A percentile compares a stretch with the other conserved stretches of the same genome.
Evolutionary conservation across 2,888 invertebrate genomes (phyloP).

Genomic region (Heliconius hortense): DNA sequence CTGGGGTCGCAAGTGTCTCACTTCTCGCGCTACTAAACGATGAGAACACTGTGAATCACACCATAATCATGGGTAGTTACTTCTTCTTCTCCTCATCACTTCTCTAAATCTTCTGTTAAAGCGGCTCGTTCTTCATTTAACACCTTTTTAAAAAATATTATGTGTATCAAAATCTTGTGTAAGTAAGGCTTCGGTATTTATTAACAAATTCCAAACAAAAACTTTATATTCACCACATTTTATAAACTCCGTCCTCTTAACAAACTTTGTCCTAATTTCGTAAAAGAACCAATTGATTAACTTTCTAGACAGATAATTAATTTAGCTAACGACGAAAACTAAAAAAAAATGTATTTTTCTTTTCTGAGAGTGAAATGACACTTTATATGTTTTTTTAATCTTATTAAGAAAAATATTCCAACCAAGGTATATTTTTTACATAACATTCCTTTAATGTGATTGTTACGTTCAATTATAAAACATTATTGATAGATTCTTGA

Average conservation of each 20-base stretch:
- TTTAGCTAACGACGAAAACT: background rate
- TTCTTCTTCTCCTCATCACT: no score
- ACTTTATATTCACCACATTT: background rate
- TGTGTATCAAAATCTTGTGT: no score
- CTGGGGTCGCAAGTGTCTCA: no score
- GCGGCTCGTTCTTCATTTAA: no score
- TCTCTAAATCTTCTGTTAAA: no score
- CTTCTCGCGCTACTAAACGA: no score
- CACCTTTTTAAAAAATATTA: no score
- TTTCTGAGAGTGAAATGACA: no score
- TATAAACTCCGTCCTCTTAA: background rate
- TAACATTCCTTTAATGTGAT: background rate
- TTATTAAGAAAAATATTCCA: no score
- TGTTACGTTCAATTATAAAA: background rate
- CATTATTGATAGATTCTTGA: background rate
- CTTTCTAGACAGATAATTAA: slow-evolving; percentile 6
- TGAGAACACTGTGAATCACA: no score
- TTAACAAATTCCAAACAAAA: background rate
- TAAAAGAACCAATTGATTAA: background rate
- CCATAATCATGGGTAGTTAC: no score
- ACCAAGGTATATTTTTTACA: background rate
- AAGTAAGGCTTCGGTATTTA: background rate
- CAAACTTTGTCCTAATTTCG: background rate
- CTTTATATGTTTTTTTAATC: background rate
- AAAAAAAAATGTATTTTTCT: background rate